A percentile compares a stretch with the other conserved stretches of the same genome.
These are phyloP conservation scores for Pristionchus fissidentatus DNA, from an alignment of 2,888 invertebrate species.

Conservation along the genomic window DNA sequence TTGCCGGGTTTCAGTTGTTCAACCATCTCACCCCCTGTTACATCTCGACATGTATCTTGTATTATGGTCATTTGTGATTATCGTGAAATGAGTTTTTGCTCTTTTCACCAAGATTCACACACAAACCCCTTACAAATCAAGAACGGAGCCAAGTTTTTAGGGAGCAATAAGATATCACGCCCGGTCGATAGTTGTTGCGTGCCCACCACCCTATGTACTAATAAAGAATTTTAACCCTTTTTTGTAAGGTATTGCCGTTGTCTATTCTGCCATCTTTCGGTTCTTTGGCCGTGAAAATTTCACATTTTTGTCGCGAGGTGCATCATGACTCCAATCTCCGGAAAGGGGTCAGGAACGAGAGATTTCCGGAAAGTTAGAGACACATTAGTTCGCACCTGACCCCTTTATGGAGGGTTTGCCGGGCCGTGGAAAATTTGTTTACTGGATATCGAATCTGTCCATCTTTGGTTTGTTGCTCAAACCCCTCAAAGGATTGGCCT, in stretches of 20 bases:
- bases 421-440: no score
- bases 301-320: background rate
- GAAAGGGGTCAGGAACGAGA: no score
- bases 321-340: no score
- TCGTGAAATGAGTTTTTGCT: background rate
- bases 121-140: background rate
- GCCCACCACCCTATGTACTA: conserved; percentile 4
- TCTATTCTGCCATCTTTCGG: background rate
- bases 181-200: background rate
- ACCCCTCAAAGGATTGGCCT: no score
- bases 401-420: no score
- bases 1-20: background rate
- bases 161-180: background rate
- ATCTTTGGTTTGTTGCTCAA: no score
- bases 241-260: background rate
- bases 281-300: background rate
- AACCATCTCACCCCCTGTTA: background rate
- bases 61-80: conserved; percentile 18
- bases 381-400: no score
- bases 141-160: conserved; percentile 36
- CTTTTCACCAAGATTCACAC: background rate
- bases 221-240: conserved; percentile 2
- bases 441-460: no score
- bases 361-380: no score
- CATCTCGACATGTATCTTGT: background rate